phyloP scores from a whole-genome alignment of 2,113 vertebrate genomes.

The Barnardius zonarius region DNA sequence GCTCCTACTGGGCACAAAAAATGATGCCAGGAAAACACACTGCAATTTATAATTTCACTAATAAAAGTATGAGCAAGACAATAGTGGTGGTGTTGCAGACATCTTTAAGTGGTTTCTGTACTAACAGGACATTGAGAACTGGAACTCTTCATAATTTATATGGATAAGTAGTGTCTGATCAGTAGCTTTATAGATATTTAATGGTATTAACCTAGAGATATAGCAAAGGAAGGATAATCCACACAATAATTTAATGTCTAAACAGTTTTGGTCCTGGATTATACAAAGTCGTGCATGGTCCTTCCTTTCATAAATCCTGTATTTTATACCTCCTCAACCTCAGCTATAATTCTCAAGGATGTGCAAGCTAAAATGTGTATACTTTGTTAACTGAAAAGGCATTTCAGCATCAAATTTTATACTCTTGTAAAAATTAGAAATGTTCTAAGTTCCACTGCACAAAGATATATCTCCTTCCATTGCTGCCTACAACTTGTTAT shows the following conservation, averaged over 20 bases:
- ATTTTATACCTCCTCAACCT: not conserved
- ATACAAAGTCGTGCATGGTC: not conserved
- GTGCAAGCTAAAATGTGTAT: not conserved
- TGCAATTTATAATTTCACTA: not conserved
- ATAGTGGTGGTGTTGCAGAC: not conserved
- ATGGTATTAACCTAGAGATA: not conserved
- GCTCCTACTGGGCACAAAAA: not conserved
- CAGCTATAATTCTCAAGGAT: not conserved
- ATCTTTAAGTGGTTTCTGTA: not conserved
- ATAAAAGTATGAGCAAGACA: not conserved
- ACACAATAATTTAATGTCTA: not conserved
- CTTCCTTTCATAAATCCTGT: not conserved
- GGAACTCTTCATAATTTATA: not conserved
- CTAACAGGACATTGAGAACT: not conserved
- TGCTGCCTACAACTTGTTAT: not conserved
- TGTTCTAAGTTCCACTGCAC: not conserved
- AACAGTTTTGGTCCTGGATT: not conserved
- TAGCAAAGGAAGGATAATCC: not conserved
- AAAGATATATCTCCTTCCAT: not conserved
- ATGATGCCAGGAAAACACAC: not conserved
- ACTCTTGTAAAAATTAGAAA: conserved; percentile 40
- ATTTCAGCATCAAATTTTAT: conserved; percentile 36
- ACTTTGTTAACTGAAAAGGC: conserved; percentile 3
- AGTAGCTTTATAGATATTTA: not conserved
- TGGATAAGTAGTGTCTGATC: not conserved